phyloP scores from a whole-genome alignment of 30 jellyfish, hydroid and myxozoan genomes.

The Pseudorhiza aurosa region DNA sequence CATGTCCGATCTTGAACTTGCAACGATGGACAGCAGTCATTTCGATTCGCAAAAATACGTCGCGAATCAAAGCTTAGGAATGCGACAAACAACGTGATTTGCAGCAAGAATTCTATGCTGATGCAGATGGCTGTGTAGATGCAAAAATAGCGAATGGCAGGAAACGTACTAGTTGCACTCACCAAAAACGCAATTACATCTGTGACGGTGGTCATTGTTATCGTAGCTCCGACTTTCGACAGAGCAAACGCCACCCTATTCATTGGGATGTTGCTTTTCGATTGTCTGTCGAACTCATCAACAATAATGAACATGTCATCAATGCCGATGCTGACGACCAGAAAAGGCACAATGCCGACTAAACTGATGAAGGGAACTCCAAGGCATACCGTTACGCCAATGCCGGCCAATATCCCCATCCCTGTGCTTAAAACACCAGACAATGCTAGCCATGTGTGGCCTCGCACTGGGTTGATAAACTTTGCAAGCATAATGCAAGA shows the following conservation, averaged over 20 bases:
- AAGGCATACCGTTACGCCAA: conserved; percentile 50
- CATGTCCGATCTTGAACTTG: conserved; percentile 54
- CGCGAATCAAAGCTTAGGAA: conserved; percentile 46
- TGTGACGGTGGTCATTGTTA: conserved; percentile 78
- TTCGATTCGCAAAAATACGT: conserved; percentile 47
- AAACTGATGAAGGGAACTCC: conserved; percentile 72
- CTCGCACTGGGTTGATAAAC: conserved; percentile 66
- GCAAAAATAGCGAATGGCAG: conserved; percentile 74
- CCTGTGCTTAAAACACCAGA: conserved; percentile 59
- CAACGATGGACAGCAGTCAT: conserved; percentile 63
- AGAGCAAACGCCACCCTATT: conserved; percentile 62
- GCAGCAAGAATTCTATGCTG: conserved; percentile 44
- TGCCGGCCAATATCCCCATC: conserved; percentile 74
- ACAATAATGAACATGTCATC: conserved; percentile 79
- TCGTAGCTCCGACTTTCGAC: conserved; percentile 75
- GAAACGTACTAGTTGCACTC: conserved; percentile 61
- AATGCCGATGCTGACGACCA: conserved; percentile 71
- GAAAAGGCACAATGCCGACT: conserved; percentile 76
- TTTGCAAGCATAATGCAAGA: conserved; percentile 57
- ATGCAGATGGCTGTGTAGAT: conserved; percentile 61
- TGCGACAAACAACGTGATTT: conserved; percentile 59
- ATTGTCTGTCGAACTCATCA: conserved; percentile 65
- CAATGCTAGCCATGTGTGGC: conserved; percentile 70
- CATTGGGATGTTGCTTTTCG: conserved; percentile 25
- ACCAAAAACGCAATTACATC: conserved; percentile 64